Base-by-base conservation (phyloP, 1,140 invertebrate species). In the Drosophila tani region DNA sequence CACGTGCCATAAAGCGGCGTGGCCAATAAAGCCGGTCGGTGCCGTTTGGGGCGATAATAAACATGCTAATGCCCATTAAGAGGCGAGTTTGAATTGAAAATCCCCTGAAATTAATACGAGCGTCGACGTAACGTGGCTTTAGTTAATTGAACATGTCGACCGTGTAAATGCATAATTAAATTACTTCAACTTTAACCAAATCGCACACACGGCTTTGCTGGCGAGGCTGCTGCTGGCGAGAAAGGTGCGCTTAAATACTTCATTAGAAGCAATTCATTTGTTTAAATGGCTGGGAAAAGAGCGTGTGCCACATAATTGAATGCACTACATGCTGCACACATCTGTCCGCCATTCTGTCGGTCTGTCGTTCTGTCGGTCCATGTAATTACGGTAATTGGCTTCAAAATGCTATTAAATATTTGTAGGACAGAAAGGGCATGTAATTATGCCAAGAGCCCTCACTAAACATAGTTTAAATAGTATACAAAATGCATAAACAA, bases 161-260 rank as follows among this genome's bases (percentile, higher is more conserved):
- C 66, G 60, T 87, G 75, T 74, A 83, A 83, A 87, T 83, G 70
- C 70, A 78, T 88, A 88, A 88, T 87, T 88, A 78, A 87, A 83
- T 88, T 83, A 83, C 84, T 75, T 70, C 51, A 71, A 84, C 59
- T 88, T 84, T 80, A 70, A 87, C 73, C 70, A 68, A 66, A 83
- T 63, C 57, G 29, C 69, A 41, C 43, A 51, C 50, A 75, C 43
- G 53, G 53, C 19, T 5, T 51, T 9, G 9, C 1, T 5, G 29
- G 2, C n/a, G 1, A 17, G n/a, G 15, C 19, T 19, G 51, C n/a
- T 9, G 9, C 1, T 5, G 29, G n/a, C 49, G 38, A 49, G 29
- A 55, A 45, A 79, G 51, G 55, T 55, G 56, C 76, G 58, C 59
- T 73, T 81, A 58, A 73, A 82, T 83, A 71, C 64, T 80, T 77